Evolutionary conservation across 1,140 invertebrate genomes (phyloP), one percentile per base, ranked within the genome.

Genomic region (Dreissena polymorpha): DNA sequence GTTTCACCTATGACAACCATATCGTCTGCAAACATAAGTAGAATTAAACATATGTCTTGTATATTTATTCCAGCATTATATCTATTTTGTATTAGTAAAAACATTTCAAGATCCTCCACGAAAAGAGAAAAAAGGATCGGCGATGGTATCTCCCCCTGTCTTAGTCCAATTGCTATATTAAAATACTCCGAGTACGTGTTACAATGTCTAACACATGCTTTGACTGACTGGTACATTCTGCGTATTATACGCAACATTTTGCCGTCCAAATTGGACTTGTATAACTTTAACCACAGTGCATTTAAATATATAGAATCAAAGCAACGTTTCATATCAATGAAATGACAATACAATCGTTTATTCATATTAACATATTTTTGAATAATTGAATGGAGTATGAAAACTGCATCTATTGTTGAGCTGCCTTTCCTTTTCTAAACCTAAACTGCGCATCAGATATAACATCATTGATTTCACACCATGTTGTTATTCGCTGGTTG

Each of bases 81-180:
- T n/a, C n/a, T 39, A 39, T 39, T 39, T 39, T 39, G 39, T n/a
- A n/a, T n/a, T n/a, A n/a, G n/a, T n/a, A 76, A 21, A 53, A 25
- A 76, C 16, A 76, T 23, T 29, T 76, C 74, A 50, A 76, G 21
- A 67, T 76, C 74, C 25, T 76, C 74, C 13, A 76, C 29, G 21
- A 67, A 76, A 60, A 76, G n/a, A 50, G 57, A 76, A 76, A n/a
- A 76, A 16, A 76, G 14, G 5, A 76, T 76, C 0, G 57, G 57
- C 10, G 27, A 65, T 21, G 67, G 64, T 76, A 76, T n/a, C 74
- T 76, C 74, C 74, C 74, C 74, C 51, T 76, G 74, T 16, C 74
- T 14, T 51, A 76, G 67, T 16, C 74, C 74, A 8, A 76, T 27
- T 21, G 60, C 74, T 12, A 21, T 21, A 6, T 67, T 51, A 50